Evolutionary conservation across 2,888 invertebrate species (phyloP).

Genomic region (Arctia plantaginis): DNA sequence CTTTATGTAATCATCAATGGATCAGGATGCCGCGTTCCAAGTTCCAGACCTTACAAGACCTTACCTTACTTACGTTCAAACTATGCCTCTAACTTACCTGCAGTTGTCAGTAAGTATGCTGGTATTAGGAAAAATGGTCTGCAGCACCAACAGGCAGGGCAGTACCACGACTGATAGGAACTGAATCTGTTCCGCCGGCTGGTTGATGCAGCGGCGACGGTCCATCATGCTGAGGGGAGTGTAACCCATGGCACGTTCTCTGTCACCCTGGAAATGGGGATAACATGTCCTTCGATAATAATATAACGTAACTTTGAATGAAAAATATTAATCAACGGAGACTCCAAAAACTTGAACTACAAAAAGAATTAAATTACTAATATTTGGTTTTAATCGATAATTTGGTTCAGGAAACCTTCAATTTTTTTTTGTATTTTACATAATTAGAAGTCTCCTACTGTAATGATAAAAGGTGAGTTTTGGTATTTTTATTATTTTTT

Average conservation of each 20-base stretch:
- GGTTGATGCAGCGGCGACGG: slow-evolving; percentile 83
- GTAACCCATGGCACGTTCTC: slow-evolving; percentile 86
- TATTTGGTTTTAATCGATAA: too few relatives aligned
- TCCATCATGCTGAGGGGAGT: slow-evolving; percentile 88
- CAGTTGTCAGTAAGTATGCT: slow-evolving; percentile 80
- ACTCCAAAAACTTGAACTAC: too few relatives aligned
- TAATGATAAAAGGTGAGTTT: too few relatives aligned
- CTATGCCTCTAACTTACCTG: slow-evolving; percentile 62
- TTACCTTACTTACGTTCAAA: too few relatives aligned
- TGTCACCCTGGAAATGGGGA: slow-evolving; percentile 81
- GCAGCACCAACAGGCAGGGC: slow-evolving; percentile 85
- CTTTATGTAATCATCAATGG: too few relatives aligned
- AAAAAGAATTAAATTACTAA: too few relatives aligned
- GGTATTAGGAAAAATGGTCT: slow-evolving; percentile 84
- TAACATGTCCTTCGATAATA: not conserved
- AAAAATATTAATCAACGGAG: too few relatives aligned
- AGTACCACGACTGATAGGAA: slow-evolving; percentile 87
- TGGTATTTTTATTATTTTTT: too few relatives aligned
- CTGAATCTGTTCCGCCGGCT: slow-evolving; percentile 88
- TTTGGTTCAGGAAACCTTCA: too few relatives aligned
- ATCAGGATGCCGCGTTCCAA: not conserved
- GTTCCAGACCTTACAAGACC: too few relatives aligned
- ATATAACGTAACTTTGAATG: not conserved
- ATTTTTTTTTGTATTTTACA: too few relatives aligned
- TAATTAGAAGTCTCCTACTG: too few relatives aligned